Evolutionary conservation across 2,113 vertebrate genomes (phyloP).

Genomic region (Hemibagrus wyckioides): DNA sequence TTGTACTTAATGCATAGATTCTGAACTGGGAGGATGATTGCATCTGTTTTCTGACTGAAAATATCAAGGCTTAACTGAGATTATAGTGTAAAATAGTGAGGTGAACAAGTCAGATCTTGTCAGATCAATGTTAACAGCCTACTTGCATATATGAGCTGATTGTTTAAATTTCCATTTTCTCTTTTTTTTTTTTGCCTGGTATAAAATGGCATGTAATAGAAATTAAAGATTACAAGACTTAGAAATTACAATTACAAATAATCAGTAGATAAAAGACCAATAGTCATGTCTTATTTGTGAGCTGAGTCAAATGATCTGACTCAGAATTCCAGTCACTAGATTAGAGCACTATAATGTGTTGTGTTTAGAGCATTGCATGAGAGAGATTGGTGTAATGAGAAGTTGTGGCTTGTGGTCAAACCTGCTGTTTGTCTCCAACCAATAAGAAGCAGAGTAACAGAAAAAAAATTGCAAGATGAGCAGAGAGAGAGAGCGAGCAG

Average conservation of each 20-base stretch:
- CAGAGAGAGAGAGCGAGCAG: not conserved
- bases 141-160: not conserved
- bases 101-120: not conserved
- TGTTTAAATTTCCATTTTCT: not conserved
- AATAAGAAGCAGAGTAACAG: not conserved
- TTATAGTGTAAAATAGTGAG: not conserved
- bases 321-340: too few species aligned
- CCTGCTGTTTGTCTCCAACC: slow-evolving; percentile 5
- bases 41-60: not conserved
- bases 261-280: not conserved
- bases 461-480: not conserved
- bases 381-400: not conserved
- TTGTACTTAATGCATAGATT: not conserved
- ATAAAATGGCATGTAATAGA: not conserved
- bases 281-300: not conserved
- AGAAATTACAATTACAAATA: not conserved
- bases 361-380: not conserved
- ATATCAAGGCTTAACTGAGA: not conserved
- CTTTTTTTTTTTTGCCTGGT: not conserved
- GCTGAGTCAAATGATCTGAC: not conserved
- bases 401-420: slow-evolving; percentile 26
- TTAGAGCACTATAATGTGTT: not conserved
- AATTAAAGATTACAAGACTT: not conserved
- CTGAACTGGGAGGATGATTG: not conserved
- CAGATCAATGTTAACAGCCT: not conserved